Percentiles rank a stretch among this genome's conserved stretches.
phyloP scores from a whole-genome alignment of 2,797 vertebrate genomes.

The Merluccius polli region DNA sequence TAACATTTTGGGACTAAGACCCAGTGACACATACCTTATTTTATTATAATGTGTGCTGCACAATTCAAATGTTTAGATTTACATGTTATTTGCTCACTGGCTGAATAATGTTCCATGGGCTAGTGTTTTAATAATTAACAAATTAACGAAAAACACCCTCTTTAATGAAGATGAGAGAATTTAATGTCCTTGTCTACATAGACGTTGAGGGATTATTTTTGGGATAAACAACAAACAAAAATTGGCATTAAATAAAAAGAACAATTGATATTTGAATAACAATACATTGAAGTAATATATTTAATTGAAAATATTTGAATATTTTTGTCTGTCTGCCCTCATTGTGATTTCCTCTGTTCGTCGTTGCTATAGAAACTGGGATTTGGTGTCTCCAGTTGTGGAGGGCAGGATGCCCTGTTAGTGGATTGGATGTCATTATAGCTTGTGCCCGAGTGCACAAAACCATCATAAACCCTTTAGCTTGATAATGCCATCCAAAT shows the following conservation, averaged over 20 bases:
- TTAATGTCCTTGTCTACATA: not conserved
- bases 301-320: not conserved
- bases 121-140: not conserved
- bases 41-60: not conserved
- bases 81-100: no score
- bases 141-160: not conserved
- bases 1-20: not conserved
- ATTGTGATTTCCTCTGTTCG: conserved; percentile 46
- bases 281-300: not conserved
- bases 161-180: not conserved
- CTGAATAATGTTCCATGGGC: not conserved
- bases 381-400: conserved; percentile 34
- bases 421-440: conserved; percentile 11
- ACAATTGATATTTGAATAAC: not conserved
- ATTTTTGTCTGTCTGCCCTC: conserved; percentile 32
- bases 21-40: no score
- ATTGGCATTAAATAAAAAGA: not conserved
- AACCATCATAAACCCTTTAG: not conserved
- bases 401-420: conserved; percentile 39
- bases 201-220: not conserved
- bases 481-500: not conserved
- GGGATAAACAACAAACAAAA: not conserved
- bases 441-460: not conserved
- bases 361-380: conserved; percentile 69
- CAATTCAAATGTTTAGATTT: not conserved